phyloP scores from a whole-genome alignment of 2,888 invertebrate species.

The Spodoptera picta region DNA sequence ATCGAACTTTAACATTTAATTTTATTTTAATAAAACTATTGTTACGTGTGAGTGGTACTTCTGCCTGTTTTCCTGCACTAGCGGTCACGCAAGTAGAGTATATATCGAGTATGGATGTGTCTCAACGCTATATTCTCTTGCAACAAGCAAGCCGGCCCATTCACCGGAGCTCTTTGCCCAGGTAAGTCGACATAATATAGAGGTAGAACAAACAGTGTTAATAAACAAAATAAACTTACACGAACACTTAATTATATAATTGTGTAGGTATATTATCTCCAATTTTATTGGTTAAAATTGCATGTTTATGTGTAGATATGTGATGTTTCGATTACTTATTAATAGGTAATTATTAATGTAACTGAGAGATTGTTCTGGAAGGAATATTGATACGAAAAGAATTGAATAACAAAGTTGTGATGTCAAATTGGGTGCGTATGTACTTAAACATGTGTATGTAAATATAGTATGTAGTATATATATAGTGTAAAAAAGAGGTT shows the following conservation, averaged over 20 bases:
- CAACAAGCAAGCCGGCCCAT: conserved; percentile 37
- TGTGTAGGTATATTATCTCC: not conserved
- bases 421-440: too few species aligned
- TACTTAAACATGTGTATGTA: too few species aligned
- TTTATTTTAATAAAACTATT: too few species aligned
- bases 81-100: conserved; percentile 23
- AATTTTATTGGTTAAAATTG: not conserved
- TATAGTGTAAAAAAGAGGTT: not conserved
- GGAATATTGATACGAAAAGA: not conserved
- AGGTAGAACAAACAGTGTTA: too few species aligned
- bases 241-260: not conserved
- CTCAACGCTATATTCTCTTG: conserved; percentile 29
- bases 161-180: conserved; percentile 30
- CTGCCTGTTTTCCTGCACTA: conserved; percentile 4
- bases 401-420: too few species aligned
- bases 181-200: conserved; percentile 48
- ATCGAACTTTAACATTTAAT: too few species aligned
- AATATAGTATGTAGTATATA: too few species aligned
- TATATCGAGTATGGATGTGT: conserved; percentile 35
- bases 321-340: conserved; percentile 2
- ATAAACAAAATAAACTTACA: too few species aligned
- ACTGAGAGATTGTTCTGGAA: conserved; percentile 10
- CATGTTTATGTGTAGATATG: not conserved
- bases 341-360: not conserved
- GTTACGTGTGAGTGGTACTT: conserved; percentile 18